These are phyloP conservation scores for Margaritifera margaritifera DNA, from an alignment of 2,888 invertebrate species.

Conservation along the genomic window DNA sequence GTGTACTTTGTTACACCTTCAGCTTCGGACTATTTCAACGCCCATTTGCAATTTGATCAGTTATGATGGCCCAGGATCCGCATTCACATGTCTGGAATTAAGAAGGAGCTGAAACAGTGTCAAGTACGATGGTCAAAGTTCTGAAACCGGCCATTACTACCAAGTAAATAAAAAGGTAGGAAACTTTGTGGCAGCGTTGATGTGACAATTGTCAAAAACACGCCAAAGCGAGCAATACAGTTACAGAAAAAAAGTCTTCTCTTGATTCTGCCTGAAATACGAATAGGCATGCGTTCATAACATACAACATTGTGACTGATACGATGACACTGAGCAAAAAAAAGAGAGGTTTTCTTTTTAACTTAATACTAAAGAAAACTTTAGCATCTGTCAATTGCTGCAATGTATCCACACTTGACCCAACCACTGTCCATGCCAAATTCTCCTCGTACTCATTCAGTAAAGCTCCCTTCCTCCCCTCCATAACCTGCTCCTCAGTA, in stretches of 20 bases:
- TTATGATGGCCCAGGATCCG: constrained; percentile 17
- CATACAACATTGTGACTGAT: constrained; percentile 32
- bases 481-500: constrained; percentile 18
- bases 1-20: too few relatives aligned
- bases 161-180: constrained; percentile 33
- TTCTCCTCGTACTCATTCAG: constrained; percentile 29
- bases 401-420: constrained; percentile 12
- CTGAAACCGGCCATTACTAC: constrained; percentile 34
- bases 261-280: constrained; percentile 38
- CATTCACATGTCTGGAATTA: constrained; percentile 22
- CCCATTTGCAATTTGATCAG: constrained; percentile 5
- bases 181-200: constrained; percentile 34
- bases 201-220: constrained; percentile 46
- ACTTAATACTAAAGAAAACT: constrained; percentile 32
- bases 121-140: constrained; percentile 26
- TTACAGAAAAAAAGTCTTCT: constrained; percentile 43
- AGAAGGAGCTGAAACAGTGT: constrained; percentile 33
- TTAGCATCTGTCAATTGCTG: constrained; percentile 20
- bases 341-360: constrained; percentile 40
- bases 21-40: neutral
- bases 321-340: constrained; percentile 40
- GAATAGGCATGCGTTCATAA: constrained; percentile 39
- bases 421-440: constrained; percentile 34
- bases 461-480: constrained; percentile 25
- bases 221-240: constrained; percentile 41